Conservation (phyloP, 2,797 vertebrate species). For the Helicolenus hilgendorfi region DNA sequence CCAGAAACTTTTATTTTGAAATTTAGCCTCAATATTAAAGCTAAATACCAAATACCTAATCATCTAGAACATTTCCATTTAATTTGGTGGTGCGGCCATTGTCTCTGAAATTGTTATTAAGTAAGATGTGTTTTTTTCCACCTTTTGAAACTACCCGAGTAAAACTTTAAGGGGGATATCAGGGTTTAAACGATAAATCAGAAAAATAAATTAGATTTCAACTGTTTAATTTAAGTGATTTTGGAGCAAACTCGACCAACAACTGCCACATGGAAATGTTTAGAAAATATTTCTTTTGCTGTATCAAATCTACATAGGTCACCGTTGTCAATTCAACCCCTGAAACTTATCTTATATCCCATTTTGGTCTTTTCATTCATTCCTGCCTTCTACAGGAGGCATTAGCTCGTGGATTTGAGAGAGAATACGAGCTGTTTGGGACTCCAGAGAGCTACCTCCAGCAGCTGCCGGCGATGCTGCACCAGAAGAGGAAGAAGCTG, state of each 20-base stretch:
- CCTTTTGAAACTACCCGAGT: too few species aligned
- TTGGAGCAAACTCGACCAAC: too few species aligned
- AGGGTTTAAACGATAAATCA: not conserved
- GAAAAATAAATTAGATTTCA: not conserved
- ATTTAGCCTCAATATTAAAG: not conserved
- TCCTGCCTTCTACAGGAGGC: constrained; percentile 90
- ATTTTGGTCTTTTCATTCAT: not conserved
- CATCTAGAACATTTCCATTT: not conserved
- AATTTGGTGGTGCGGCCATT: too few species aligned
- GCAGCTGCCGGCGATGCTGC: constrained; percentile 88
- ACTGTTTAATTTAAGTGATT: not conserved
- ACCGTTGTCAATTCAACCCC: not conserved
- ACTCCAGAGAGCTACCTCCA: constrained; percentile 94
- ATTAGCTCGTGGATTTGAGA: constrained; percentile 92
- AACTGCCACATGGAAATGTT: not conserved
- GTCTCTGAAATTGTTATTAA: too few species aligned
- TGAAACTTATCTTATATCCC: not conserved
- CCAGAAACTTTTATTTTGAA: not conserved
- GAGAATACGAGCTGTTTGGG: constrained; percentile 89
- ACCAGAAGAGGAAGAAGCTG: constrained; percentile 90
- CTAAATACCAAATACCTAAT: not conserved
- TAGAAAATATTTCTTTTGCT: not conserved
- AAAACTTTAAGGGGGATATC: not conserved
- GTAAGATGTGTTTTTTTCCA: too few species aligned
- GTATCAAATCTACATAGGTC: not conserved